Percentiles rank a stretch among this genome's conserved stretches.
Evolutionary conservation across 2,888 invertebrate genomes (phyloP).

Genomic region (Nasonovia ribisnigri): DNA sequence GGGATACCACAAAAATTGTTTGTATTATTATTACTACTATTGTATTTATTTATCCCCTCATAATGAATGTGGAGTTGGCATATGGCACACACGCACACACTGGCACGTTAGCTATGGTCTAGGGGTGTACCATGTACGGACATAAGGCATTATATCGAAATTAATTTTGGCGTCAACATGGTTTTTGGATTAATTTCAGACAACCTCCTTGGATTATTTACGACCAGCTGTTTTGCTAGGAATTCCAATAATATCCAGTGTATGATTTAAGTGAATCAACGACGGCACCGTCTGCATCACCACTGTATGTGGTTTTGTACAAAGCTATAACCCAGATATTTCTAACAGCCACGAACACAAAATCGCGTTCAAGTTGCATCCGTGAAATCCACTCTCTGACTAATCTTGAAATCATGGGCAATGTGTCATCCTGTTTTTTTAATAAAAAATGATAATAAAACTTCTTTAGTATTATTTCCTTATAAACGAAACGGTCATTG

Average conservation of each 20-base stretch:
- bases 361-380: background rate
- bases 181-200: slow-evolving; percentile 18
- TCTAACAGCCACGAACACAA: background rate
- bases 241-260: background rate
- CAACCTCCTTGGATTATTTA: slow-evolving; percentile 10
- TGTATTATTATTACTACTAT: background rate
- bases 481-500: no score
- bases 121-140: background rate
- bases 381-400: background rate
- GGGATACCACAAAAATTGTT: background rate
- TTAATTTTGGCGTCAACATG: slow-evolving; percentile 1
- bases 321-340: background rate
- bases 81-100: background rate
- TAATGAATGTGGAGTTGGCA: background rate
- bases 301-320: background rate
- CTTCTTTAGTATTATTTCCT: no score
- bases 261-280: background rate
- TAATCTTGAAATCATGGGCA: background rate
- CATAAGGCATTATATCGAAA: background rate
- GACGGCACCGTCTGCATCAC: background rate
- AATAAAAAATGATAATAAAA: no score
- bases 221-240: background rate
- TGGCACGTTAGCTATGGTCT: background rate
- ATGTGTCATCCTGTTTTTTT: no score
- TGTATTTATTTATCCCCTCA: background rate